Percentiles rank a stretch among this genome's conserved stretches.
phyloP scores from a whole-genome alignment of 2,113 vertebrate species.

The Lathamus discolor region DNA sequence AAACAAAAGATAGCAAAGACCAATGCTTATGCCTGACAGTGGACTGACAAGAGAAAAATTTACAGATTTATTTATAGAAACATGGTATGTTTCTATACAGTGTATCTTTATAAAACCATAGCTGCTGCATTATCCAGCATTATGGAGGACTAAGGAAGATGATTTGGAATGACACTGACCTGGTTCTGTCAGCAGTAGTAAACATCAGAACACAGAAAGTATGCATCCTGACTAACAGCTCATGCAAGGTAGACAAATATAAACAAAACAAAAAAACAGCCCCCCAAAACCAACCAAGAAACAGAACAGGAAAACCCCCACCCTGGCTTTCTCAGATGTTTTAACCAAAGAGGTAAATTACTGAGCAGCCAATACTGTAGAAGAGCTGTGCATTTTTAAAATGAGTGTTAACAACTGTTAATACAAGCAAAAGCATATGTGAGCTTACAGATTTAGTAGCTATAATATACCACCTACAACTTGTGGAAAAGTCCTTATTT shows the following conservation, averaged over 20 bases:
- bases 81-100: neutral
- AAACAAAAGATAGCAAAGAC: neutral
- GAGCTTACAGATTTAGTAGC: neutral
- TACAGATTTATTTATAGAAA: neutral
- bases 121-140: neutral
- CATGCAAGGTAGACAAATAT: neutral
- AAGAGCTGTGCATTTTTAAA: neutral
- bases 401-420: neutral
- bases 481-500: neutral
- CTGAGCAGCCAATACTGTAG: neutral
- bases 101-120: neutral
- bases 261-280: neutral
- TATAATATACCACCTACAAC: neutral
- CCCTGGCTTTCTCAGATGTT: neutral
- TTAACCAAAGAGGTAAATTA: neutral
- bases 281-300: neutral
- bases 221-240: neutral
- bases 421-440: neutral
- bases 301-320: neutral
- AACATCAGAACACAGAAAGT: constrained; percentile 1
- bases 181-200: constrained; percentile 44
- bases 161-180: constrained; percentile 38
- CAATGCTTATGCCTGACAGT: neutral
- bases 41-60: neutral
- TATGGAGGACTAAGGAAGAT: neutral